Percentiles rank a stretch among this genome's conserved stretches.
Evolutionary conservation across 2,797 vertebrate species (phyloP).

Genomic region (Alosa sapidissima): DNA sequence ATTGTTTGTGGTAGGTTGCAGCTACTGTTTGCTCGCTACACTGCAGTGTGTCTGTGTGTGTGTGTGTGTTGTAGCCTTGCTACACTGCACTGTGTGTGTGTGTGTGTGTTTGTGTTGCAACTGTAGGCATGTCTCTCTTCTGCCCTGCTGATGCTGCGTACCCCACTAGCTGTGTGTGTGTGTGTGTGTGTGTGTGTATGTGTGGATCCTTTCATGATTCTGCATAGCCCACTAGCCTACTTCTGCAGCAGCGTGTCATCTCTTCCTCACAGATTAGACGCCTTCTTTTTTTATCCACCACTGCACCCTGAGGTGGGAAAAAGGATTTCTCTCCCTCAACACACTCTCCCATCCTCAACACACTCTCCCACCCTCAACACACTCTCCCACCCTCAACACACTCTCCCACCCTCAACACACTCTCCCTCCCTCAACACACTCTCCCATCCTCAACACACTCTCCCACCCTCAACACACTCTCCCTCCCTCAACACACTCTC

Average conservation of each 20-base stretch:
- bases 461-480: slow-evolving; percentile 8
- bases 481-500: background rate
- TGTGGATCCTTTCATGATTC: no score
- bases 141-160: no score
- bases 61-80: background rate
- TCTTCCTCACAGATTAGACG: background rate
- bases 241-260: background rate
- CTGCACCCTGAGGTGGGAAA: background rate
- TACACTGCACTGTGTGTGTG: slow-evolving; percentile 3
- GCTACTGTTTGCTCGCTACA: no score
- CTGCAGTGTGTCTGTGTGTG: slow-evolving; percentile 12
- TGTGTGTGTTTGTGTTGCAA: no score
- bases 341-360: background rate
- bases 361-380: no score
- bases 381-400: no score
- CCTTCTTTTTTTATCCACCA: background rate
- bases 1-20: no score
- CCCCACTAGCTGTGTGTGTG: background rate
- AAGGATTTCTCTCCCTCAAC: background rate
- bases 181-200: background rate
- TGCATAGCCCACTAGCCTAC: no score
- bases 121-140: no score
- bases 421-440: no score
- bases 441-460: no score
- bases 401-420: slow-evolving; percentile 2